Conservation (phyloP, 2,888 invertebrate genomes). For the Lottia gigantea region DNA sequence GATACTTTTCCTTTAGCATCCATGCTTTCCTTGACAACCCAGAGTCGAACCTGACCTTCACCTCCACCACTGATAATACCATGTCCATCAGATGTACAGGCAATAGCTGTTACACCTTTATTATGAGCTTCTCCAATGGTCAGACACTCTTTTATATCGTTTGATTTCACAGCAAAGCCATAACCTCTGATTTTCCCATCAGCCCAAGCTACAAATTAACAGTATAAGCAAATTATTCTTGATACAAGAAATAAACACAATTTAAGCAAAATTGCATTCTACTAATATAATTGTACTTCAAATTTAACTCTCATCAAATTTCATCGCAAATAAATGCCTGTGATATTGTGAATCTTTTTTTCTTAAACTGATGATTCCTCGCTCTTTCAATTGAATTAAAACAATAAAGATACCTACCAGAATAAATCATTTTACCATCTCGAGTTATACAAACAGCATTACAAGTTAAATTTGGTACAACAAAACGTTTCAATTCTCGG, state of each 20-base stretch:
- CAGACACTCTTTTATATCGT: constrained; percentile 69
- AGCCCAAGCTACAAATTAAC: constrained; percentile 67
- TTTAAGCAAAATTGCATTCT: not conserved
- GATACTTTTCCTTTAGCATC: constrained; percentile 34
- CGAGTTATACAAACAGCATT: constrained; percentile 81
- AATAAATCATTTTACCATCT: constrained; percentile 84
- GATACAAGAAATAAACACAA: not conserved
- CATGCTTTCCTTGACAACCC: constrained; percentile 45
- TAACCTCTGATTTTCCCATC: constrained; percentile 69
- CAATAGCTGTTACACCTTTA: constrained; percentile 87
- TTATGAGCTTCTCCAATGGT: constrained; percentile 90
- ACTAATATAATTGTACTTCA: not conserved
- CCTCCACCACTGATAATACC: constrained; percentile 87
- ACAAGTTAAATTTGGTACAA: constrained; percentile 88
- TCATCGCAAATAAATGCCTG: too few relatives aligned
- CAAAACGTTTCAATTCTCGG: constrained; percentile 84
- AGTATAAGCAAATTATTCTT: not conserved
- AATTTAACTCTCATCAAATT: too few relatives aligned
- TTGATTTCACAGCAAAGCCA: constrained; percentile 72
- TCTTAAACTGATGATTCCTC: too few relatives aligned
- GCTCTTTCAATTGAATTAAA: too few relatives aligned
- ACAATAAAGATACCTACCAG: constrained; percentile 69
- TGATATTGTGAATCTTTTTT: too few relatives aligned
- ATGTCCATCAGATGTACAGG: constrained; percentile 77
- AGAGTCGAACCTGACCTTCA: constrained; percentile 79